These are phyloP conservation scores for Bombylius discolor DNA, from an alignment of 2,888 invertebrate species.

Conservation along the genomic window DNA sequence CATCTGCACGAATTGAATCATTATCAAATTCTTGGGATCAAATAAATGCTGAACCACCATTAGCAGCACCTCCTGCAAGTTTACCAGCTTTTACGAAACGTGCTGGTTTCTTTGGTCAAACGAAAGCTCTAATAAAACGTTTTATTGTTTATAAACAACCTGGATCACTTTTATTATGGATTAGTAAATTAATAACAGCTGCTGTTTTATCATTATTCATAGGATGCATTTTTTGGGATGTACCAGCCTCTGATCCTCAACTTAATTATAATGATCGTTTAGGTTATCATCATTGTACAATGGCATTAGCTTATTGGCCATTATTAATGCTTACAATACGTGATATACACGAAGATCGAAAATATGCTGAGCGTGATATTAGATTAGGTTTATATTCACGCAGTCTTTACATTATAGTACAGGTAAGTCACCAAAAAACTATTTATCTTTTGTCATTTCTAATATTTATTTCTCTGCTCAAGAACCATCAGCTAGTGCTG, in stretches of 20 bases:
- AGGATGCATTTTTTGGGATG: constrained; percentile 83
- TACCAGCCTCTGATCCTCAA: constrained; percentile 63
- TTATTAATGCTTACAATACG: constrained; percentile 46
- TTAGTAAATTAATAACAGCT: constrained; percentile 63
- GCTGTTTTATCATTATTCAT: constrained; percentile 70
- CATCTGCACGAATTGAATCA: constrained; percentile 83
- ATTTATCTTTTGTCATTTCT: background rate
- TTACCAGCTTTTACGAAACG: constrained; percentile 51
- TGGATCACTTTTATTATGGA: constrained; percentile 64
- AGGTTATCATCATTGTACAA: constrained; percentile 76
- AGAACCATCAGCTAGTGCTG: too few relatives aligned
- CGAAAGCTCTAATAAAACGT: constrained; percentile 48
- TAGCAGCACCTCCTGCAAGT: constrained; percentile 61
- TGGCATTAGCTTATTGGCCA: constrained; percentile 69
- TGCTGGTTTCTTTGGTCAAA: constrained; percentile 55
- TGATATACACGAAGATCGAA: constrained; percentile 38
- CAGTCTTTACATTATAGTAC: constrained; percentile 62
- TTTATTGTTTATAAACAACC: constrained; percentile 67
- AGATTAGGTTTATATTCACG: constrained; percentile 68
- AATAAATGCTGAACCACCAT: constrained; percentile 37
- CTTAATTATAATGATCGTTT: constrained; percentile 61
- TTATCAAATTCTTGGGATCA: constrained; percentile 58
- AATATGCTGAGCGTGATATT: constrained; percentile 66
- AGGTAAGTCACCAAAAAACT: constrained; percentile 42
- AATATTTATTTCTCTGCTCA: too few relatives aligned